A percentile compares a stretch with the other conserved stretches of the same genome.
Conservation (phyloP, 2,113 vertebrate species). For the Sceloporus tristichus region DNA sequence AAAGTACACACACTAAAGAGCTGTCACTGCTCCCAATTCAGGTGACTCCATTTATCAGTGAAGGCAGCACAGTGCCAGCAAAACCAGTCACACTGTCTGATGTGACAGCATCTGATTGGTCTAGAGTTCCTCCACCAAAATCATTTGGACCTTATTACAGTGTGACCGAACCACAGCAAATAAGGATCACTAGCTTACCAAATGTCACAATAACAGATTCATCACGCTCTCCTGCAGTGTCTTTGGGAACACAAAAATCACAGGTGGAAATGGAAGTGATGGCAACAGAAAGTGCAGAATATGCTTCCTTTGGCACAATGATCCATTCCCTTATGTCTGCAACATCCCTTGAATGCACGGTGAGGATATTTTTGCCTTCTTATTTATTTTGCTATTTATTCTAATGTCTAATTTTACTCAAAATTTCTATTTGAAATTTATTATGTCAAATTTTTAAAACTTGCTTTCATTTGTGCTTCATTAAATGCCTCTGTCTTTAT, state of each 20-base stretch:
- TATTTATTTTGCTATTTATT: neutral
- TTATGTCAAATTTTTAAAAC: neutral
- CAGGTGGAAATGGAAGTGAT: slow-evolving; percentile 44
- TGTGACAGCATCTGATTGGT: slow-evolving; percentile 25
- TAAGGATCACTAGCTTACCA: slow-evolving; percentile 39
- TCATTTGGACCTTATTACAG: slow-evolving; percentile 41
- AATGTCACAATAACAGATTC: slow-evolving; percentile 44
- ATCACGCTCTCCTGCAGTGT: slow-evolving; percentile 37
- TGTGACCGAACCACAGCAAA: slow-evolving; percentile 46
- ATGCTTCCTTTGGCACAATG: slow-evolving; percentile 65
- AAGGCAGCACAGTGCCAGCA: slow-evolving; percentile 48
- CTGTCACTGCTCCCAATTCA: slow-evolving; percentile 34
- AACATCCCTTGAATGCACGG: slow-evolving; percentile 68
- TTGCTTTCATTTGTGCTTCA: neutral
- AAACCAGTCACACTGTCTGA: slow-evolving; percentile 54
- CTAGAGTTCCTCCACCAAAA: slow-evolving; percentile 41
- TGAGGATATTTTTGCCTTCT: slow-evolving; percentile 56
- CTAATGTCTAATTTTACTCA: neutral
- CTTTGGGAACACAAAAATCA: slow-evolving; percentile 41
- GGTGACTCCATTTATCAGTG: slow-evolving; percentile 28
- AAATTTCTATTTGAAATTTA: neutral
- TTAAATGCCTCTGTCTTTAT: slow-evolving; percentile 18
- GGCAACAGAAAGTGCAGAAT: slow-evolving; percentile 31
- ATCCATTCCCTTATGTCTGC: slow-evolving; percentile 54
- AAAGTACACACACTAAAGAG: slow-evolving; percentile 51